phyloP scores from a whole-genome alignment of 2,888 invertebrate genomes.

The Carpatolechia fugitivella region DNA sequence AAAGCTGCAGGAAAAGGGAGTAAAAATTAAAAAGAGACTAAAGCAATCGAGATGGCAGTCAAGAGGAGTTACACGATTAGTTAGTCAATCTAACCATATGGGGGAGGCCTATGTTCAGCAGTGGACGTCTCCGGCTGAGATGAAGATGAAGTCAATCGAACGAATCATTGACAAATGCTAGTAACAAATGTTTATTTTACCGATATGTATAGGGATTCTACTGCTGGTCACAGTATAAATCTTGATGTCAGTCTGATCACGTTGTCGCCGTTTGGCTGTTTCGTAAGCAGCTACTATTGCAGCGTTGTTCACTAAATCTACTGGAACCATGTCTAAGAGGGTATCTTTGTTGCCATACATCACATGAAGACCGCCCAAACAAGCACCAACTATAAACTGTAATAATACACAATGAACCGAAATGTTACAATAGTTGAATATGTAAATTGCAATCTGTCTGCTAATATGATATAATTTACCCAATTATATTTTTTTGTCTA shows the following conservation, averaged over 20 bases:
- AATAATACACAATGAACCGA: not conserved
- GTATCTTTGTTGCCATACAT: constrained; percentile 15
- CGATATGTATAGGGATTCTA: not conserved
- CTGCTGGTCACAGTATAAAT: not conserved
- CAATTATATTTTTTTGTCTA: not conserved
- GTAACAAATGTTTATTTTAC: not conserved
- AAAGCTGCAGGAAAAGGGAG: too few species aligned
- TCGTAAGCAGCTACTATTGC: not conserved
- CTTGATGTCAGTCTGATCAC: not conserved
- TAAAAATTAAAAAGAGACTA: too few species aligned
- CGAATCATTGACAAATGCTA: too few species aligned
- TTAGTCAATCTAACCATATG: too few species aligned
- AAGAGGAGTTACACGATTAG: too few species aligned
- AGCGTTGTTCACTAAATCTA: not conserved
- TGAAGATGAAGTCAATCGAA: too few species aligned
- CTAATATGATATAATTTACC: not conserved
- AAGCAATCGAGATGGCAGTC: too few species aligned
- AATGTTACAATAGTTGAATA: not conserved
- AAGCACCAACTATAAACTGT: not conserved
- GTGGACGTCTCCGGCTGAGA: too few species aligned
- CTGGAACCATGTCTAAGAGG: constrained; percentile 10
- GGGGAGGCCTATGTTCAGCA: too few species aligned
- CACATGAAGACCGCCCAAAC: not conserved
- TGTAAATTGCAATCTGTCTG: not conserved
- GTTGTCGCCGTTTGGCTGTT: not conserved